Evolutionary conservation across 2,888 invertebrate genomes (phyloP), one percentile per base, ranked within the genome.

Genomic region (Adelognathus sp.): DNA sequence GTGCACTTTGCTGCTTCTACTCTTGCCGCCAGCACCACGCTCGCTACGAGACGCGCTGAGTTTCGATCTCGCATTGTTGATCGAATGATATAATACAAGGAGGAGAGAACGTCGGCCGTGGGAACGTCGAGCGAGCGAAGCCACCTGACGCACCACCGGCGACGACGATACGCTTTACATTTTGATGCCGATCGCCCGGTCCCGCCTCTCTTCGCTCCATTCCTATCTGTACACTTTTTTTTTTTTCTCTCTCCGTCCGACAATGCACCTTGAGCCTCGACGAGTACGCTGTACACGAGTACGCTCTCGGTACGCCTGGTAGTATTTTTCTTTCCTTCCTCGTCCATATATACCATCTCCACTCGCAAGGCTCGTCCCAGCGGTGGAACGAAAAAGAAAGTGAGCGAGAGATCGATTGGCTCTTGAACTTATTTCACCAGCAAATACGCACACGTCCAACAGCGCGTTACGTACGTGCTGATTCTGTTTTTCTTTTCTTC

Each of bases 31-130:
- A 14, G 54, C 61, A 79, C 74, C 76, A 67, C 76, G 81, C 54
- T n/a, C n/a, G 74, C 52, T 54, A n/a, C n/a, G 70, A 70, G 73
- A 80, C 78, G 74, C 76, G 61, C 67, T 60, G 56, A 69, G 84
- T 88, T 88, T 88, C 87, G 86, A 86, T 84, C 87, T 87, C 79
- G 85, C 88, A 90, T 90, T 90, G 90, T 89, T n/a, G 88, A 90
- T 89, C 89, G 88, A 88, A 85, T 89, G 90, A 90, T 90, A 89
- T 90, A 90, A 90, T 89, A 89, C 88, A 67, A 88, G 87, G 88
- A 84, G 83, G 86, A 88, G 85, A n/a, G n/a, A n/a, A n/a, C n/a
- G n/a, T n/a, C 75, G 87, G 84, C 88, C 90, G 90, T 90, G 90
- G 88, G 90, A 90, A 90, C 89, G 87, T 82, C 76, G 82, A 83